These are phyloP conservation scores for Sardina pilchardus DNA, from an alignment of 2,113 vertebrate genomes.

Conservation along the genomic window DNA sequence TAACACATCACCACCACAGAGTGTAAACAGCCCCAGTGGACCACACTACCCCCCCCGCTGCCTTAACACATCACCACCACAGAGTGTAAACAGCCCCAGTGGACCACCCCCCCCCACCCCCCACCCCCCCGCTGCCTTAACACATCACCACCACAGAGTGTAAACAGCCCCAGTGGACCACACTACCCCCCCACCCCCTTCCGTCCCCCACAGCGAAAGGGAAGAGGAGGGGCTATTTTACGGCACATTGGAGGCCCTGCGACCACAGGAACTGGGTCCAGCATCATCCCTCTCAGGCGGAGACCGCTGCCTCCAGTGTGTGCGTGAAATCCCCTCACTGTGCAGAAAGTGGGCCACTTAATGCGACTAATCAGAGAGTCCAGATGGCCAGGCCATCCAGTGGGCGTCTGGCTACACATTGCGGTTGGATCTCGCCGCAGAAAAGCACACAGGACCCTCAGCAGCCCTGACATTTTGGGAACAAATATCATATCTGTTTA, in stretches of 20 bases:
- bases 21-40: background rate
- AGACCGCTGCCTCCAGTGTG: constrained; percentile 2
- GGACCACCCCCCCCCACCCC: constrained; percentile 11
- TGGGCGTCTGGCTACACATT: constrained; percentile 4
- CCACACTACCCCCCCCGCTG: background rate
- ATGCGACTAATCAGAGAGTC: background rate
- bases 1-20: background rate
- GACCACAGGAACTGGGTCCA: constrained; percentile 50
- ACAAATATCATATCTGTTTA: background rate
- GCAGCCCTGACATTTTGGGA: constrained; percentile 1
- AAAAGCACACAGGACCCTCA: background rate
- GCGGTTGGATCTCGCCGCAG: background rate
- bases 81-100: background rate
- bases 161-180: background rate
- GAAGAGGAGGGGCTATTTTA: background rate
- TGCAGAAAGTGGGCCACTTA: background rate
- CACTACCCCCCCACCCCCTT: background rate
- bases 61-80: constrained; percentile 17
- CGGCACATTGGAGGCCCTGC: background rate
- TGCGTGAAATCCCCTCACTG: background rate
- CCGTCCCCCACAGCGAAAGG: background rate
- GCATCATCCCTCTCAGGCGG: constrained; percentile 3
- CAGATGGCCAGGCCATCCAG: background rate
- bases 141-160: background rate
- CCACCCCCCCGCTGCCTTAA: constrained; percentile 33